These are phyloP conservation scores for Drosophila aff. DNA, from an alignment of 1,140 invertebrate species.

Conservation along the genomic window DNA sequence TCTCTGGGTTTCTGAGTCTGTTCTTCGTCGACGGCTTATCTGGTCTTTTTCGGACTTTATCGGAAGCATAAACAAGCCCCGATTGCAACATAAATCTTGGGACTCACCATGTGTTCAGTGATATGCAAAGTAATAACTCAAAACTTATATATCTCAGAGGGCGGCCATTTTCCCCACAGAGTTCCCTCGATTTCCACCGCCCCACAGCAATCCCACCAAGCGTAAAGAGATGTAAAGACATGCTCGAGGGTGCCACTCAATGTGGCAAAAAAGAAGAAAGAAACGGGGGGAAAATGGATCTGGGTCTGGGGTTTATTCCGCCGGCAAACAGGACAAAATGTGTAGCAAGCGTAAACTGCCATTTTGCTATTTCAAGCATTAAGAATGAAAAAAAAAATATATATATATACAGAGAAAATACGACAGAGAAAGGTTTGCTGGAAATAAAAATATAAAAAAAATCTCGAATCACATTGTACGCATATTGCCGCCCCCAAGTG, in stretches of 20 bases:
- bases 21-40: constrained; percentile 26
- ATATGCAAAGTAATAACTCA: constrained; percentile 38
- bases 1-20: constrained; percentile 1
- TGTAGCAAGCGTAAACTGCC: constrained; percentile 78
- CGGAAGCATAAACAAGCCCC: constrained; percentile 26
- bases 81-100: constrained; percentile 32
- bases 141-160: constrained; percentile 4
- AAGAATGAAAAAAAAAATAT: constrained; percentile 34
- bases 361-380: constrained; percentile 74
- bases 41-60: constrained; percentile 25
- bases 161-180: constrained; percentile 53
- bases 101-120: constrained; percentile 16
- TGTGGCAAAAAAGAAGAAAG: constrained; percentile 47
- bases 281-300: constrained; percentile 12
- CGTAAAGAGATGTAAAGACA: constrained; percentile 83
- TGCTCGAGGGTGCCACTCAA: constrained; percentile 76
- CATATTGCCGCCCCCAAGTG: constrained; percentile 61
- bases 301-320: constrained; percentile 18
- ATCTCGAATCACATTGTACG: constrained; percentile 68
- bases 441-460: constrained; percentile 11
- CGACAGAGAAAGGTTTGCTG: constrained; percentile 11
- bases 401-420: neutral
- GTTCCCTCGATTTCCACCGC: constrained; percentile 3
- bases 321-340: constrained; percentile 66
- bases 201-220: constrained; percentile 43